These are phyloP conservation scores for Momotus momota DNA, from an alignment of 2,797 vertebrate genomes.

Conservation along the genomic window DNA sequence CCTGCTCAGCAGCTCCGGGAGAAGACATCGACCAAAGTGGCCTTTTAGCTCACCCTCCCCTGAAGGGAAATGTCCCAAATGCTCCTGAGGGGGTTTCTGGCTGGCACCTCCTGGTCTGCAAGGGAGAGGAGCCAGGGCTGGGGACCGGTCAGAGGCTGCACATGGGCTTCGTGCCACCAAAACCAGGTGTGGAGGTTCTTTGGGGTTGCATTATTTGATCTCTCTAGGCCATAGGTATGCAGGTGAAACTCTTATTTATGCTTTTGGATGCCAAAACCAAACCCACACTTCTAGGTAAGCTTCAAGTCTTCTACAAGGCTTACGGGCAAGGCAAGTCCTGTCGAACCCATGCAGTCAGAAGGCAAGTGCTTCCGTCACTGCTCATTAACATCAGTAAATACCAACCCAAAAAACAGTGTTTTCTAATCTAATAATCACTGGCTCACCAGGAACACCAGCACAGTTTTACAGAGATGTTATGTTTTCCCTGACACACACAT, in stretches of 20 bases:
- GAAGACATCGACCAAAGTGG: rapidly evolving
- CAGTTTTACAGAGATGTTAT: rapidly evolving
- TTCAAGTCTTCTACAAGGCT: not conserved
- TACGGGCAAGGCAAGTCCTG: not conserved
- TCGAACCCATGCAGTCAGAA: not conserved
- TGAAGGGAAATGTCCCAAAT: rapidly evolving
- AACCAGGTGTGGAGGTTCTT: rapidly evolving
- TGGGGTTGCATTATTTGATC: not conserved
- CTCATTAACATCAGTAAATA: not conserved
- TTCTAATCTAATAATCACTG: not conserved
- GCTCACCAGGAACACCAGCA: not conserved
- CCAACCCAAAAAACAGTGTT: not conserved
- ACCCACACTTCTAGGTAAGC: not conserved
- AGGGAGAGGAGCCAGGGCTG: not conserved
- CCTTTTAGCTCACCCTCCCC: not conserved
- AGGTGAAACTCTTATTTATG: not conserved
- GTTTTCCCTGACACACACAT: rapidly evolving
- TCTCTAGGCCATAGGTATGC: rapidly evolving
- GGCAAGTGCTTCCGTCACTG: rapidly evolving
- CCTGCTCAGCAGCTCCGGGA: not conserved
- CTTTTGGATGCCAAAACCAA: not conserved
- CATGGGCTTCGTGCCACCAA: rapidly evolving
- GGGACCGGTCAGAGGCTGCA: rapidly evolving
- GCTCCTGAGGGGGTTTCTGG: rapidly evolving
- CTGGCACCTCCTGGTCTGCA: not conserved